phyloP scores from a whole-genome alignment of 2,113 vertebrate genomes.

The Apus apus region DNA sequence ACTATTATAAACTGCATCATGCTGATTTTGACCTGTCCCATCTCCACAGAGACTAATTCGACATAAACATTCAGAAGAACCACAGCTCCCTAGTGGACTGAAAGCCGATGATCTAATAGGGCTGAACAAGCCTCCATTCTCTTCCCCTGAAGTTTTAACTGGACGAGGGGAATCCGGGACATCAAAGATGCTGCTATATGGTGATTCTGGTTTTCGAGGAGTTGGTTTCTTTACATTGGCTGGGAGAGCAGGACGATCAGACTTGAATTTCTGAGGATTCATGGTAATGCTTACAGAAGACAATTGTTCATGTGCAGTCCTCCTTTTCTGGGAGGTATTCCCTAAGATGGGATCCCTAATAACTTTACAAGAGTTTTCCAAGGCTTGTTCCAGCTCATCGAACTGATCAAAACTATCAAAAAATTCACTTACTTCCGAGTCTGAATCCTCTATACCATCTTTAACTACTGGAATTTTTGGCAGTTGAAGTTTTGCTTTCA shows the following conservation, averaged over 20 bases:
- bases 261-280: conserved; percentile 95
- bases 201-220: conserved; percentile 90
- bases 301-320: conserved; percentile 64
- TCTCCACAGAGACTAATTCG: conserved; percentile 74
- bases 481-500: conserved; percentile 93
- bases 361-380: conserved; percentile 72
- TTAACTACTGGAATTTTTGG: conserved; percentile 92
- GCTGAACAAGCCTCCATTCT: conserved; percentile 88
- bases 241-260: conserved; percentile 88
- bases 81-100: conserved; percentile 85
- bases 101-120: conserved; percentile 93
- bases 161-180: conserved; percentile 87
- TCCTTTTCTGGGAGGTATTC: conserved; percentile 76
- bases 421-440: conserved; percentile 98
- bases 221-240: conserved; percentile 94
- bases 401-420: conserved; percentile 99
- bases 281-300: conserved; percentile 79
- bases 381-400: conserved; percentile 88
- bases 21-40: conserved; percentile 72
- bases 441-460: conserved; percentile 94
- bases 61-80: conserved; percentile 85
- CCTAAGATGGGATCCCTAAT: conserved; percentile 61
- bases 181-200: conserved; percentile 81
- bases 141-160: conserved; percentile 83
- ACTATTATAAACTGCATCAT: conserved; percentile 77